These are phyloP conservation scores for Shinisaurus crocodilurus DNA, from an alignment of 2,113 vertebrate species.

Conservation along the genomic window DNA sequence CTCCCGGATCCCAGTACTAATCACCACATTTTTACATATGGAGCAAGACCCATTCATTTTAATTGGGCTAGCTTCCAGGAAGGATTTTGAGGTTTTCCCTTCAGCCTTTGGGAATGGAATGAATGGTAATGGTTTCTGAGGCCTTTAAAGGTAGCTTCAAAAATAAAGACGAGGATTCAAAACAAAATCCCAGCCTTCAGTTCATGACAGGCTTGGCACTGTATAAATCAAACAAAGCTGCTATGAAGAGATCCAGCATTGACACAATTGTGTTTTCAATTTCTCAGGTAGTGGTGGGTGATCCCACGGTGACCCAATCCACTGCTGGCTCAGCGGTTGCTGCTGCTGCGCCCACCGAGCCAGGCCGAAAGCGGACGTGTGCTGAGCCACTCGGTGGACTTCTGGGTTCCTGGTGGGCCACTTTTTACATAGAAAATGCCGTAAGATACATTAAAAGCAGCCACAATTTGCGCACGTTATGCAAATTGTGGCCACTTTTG, in stretches of 20 bases:
- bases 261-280: background rate
- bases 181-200: background rate
- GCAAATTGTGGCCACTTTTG: no score
- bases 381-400: no score
- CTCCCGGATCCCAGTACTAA: background rate
- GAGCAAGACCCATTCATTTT: background rate
- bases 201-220: background rate
- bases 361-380: no score
- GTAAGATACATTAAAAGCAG: no score
- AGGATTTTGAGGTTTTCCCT: background rate
- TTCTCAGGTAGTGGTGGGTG: no score
- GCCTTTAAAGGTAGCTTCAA: background rate
- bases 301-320: no score
- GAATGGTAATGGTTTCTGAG: no score
- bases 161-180: background rate
- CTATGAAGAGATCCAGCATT: background rate
- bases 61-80: background rate
- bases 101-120: background rate
- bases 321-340: no score
- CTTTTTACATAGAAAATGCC: no score
- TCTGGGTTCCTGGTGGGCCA: no score
- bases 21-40: background rate
- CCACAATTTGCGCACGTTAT: no score
- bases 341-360: no score
- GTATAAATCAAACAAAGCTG: background rate